Conservation (phyloP, 1,140 invertebrate genomes). For the Pachypsylla venusta region DNA sequence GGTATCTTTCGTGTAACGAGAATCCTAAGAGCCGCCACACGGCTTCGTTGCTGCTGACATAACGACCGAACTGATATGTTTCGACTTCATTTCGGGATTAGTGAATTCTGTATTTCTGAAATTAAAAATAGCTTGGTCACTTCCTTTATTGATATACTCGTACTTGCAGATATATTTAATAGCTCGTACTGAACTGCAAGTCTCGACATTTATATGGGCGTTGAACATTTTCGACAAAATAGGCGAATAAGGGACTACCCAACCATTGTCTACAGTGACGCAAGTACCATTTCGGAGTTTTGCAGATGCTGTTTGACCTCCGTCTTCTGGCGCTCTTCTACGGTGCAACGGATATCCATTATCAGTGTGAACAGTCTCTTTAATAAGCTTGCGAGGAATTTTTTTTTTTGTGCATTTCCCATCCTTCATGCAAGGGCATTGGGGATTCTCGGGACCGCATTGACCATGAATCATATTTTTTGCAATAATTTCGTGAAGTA, state of each 20-base stretch:
- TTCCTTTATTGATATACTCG: too few species aligned
- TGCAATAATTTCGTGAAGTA: conserved; percentile 30
- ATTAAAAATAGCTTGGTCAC: too few species aligned
- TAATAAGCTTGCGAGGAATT: conserved; percentile 19
- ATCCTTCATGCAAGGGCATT: conserved; percentile 35
- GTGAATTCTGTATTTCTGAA: too few species aligned
- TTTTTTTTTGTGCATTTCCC: conserved; percentile 33
- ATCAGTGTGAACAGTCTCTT: neutral
- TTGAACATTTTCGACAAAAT: neutral
- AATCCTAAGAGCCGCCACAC: neutral
- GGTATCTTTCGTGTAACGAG: neutral
- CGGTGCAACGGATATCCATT: neutral
- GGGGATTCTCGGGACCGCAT: conserved; percentile 33
- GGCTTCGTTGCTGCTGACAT: neutral
- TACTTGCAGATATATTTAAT: too few species aligned
- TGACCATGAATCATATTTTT: conserved; percentile 39
- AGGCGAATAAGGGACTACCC: neutral
- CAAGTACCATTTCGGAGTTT: too few species aligned
- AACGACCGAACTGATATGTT: neutral
- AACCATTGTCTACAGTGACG: too few species aligned
- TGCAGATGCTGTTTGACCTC: neutral
- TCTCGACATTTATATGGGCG: too few species aligned
- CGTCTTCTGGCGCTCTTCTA: neutral
- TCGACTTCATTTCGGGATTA: neutral
- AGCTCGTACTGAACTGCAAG: neutral